Evolutionary conservation across 2,797 vertebrate genomes (phyloP).

Genomic region (Cryptoblepharus egeriae): DNA sequence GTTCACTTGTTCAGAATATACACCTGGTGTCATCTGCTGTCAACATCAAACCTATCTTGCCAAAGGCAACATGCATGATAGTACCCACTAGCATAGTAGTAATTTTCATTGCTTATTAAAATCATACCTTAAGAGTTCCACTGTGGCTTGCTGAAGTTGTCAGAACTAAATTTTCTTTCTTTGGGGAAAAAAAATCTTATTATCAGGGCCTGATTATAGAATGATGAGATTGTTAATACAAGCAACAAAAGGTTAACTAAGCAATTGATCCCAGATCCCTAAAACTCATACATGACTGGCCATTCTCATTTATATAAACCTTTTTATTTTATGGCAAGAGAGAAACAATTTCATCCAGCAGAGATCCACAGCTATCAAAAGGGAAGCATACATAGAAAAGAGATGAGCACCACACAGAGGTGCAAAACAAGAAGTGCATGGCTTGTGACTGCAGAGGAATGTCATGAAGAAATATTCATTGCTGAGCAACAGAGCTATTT

Average conservation of each 20-base stretch:
- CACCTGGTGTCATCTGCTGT: slow-evolving; percentile 10
- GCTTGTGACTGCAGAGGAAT: not conserved
- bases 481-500: rapidly evolving
- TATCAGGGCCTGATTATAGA: not conserved
- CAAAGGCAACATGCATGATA: rapidly evolving
- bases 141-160: not conserved
- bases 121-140: not conserved
- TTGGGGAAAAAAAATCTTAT: not conserved
- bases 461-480: not conserved
- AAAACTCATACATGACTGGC: not conserved
- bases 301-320: not conserved
- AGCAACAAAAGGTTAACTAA: not conserved
- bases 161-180: not conserved
- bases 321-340: not conserved
- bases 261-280: not conserved
- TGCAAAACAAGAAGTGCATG: not conserved
- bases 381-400: not conserved
- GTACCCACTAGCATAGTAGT: not conserved
- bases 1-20: slow-evolving; percentile 11
- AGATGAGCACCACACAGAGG: slow-evolving; percentile 26
- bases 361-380: not conserved
- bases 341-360: not conserved
- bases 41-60: not conserved
- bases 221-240: not conserved
- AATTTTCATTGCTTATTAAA: slow-evolving; percentile 9